phyloP scores from a whole-genome alignment of 1,140 invertebrate species.

The Prorops nasuta region DNA sequence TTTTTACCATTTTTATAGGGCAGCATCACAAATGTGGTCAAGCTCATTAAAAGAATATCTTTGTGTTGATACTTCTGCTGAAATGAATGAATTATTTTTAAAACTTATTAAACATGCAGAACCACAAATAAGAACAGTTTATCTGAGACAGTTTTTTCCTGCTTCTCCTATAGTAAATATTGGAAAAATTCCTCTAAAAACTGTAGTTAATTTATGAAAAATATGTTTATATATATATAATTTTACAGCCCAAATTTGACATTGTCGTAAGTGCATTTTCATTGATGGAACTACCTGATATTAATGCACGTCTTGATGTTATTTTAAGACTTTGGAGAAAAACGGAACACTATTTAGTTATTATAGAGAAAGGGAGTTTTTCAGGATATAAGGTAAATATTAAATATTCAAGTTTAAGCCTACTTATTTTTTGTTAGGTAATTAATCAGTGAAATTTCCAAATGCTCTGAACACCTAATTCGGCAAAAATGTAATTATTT shows the following conservation, averaged over 20 bases:
- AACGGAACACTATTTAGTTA: conserved; percentile 76
- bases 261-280: conserved; percentile 80
- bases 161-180: conserved; percentile 58
- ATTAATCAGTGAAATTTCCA: background rate
- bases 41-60: conserved; percentile 75
- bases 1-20: conserved; percentile 57
- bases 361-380: conserved; percentile 82
- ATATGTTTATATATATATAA: conserved; percentile 13
- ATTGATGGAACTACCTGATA: conserved; percentile 74
- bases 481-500: no score
- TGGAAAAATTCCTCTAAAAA: conserved; percentile 3
- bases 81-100: conserved; percentile 80
- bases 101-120: conserved; percentile 66
- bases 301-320: conserved; percentile 66
- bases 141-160: conserved; percentile 80
- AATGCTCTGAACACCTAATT: no score
- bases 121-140: conserved; percentile 57
- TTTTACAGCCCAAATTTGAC: conserved; percentile 69
- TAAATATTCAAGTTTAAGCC: conserved; percentile 5
- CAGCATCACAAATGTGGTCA: conserved; percentile 69
- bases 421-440: no score
- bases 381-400: conserved; percentile 69
- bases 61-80: conserved; percentile 73
- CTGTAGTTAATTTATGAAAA: conserved; percentile 1
- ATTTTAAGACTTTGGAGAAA: conserved; percentile 83